A percentile compares a stretch with the other conserved stretches of the same genome.
These are phyloP conservation scores for Amiota minor DNA, from an alignment of 2,888 invertebrate species.

Conservation along the genomic window DNA sequence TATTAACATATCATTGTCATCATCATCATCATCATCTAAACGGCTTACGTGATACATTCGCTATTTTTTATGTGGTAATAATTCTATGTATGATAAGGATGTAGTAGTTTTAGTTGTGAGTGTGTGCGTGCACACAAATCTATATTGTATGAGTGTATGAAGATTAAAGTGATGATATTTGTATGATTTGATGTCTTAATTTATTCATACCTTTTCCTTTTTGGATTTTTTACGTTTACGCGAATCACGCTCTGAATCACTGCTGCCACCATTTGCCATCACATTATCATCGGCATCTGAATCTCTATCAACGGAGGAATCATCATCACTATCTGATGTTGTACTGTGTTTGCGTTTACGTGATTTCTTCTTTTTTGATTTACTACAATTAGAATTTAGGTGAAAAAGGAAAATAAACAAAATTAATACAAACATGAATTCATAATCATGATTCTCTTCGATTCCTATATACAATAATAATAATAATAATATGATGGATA, in stretches of 20 bases:
- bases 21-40: too few species aligned
- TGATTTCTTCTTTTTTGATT: constrained; percentile 77
- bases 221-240: constrained; percentile 70
- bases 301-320: constrained; percentile 69
- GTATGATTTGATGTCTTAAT: neutral
- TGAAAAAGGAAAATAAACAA: neutral
- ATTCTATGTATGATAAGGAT: too few species aligned
- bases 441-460: too few species aligned
- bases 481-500: too few species aligned
- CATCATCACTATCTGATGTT: constrained; percentile 72
- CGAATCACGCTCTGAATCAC: constrained; percentile 72
- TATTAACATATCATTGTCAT: too few species aligned
- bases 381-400: constrained; percentile 65
- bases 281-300: neutral
- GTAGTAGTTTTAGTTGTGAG: too few species aligned
- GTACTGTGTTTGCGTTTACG: constrained; percentile 76
- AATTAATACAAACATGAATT: constrained; percentile 38
- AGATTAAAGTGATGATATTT: neutral
- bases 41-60: too few species aligned
- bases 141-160: too few species aligned
- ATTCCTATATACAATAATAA: too few species aligned
- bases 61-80: too few species aligned
- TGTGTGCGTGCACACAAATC: too few species aligned
- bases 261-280: constrained; percentile 53
- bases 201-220: constrained; percentile 70